Conservation (phyloP, 2,797 vertebrate genomes). For the Ceyx erithaca region DNA sequence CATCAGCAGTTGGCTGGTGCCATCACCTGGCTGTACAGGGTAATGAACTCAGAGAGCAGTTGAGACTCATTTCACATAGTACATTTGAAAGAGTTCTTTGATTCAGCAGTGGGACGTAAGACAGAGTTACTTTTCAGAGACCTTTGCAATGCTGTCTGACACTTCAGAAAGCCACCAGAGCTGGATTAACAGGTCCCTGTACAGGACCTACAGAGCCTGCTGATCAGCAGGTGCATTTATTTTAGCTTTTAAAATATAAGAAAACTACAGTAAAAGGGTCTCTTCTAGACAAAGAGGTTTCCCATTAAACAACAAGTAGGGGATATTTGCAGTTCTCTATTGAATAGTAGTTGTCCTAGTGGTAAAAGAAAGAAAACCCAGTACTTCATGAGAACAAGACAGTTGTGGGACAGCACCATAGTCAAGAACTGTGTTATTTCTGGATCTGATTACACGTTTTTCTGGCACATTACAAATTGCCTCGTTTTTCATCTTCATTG, state of each 20-base stretch:
- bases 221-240: neutral
- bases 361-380: neutral
- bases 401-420: neutral
- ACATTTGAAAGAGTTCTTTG: neutral
- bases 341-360: neutral
- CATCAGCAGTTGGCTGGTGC: slow-evolving; percentile 37
- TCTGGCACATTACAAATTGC: neutral
- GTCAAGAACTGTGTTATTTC: neutral
- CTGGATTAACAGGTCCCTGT: neutral
- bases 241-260: neutral
- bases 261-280: neutral
- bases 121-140: neutral
- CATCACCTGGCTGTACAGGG: slow-evolving; percentile 55
- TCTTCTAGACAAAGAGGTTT: neutral
- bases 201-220: neutral
- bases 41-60: neutral
- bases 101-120: fast-evolving
- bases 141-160: neutral
- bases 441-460: neutral
- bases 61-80: neutral
- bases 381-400: neutral
- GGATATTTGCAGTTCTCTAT: neutral
- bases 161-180: neutral
- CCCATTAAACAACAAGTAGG: neutral
- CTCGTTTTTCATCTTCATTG: neutral